These are phyloP conservation scores for Eupithecia centaureata DNA, from an alignment of 2,888 invertebrate genomes.

Conservation along the genomic window DNA sequence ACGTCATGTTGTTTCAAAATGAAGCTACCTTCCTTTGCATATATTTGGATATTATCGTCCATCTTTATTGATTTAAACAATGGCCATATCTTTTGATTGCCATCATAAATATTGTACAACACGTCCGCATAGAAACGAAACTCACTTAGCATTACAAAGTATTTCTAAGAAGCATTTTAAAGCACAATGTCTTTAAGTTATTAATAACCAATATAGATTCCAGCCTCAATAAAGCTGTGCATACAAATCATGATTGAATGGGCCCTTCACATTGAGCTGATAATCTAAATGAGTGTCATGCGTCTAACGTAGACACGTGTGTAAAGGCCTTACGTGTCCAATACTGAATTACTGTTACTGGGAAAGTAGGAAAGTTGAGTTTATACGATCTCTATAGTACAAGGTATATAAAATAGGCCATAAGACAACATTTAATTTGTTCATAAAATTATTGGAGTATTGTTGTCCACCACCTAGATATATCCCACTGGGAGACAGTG, in stretches of 20 bases:
- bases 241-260: conserved; percentile 49
- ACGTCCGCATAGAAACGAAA: conserved; percentile 16
- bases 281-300: conserved; percentile 53
- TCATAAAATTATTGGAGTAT: background rate
- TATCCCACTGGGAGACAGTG: background rate
- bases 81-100: conserved; percentile 13
- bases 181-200: conserved; percentile 26
- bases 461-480: too few species aligned
- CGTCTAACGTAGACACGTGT: conserved; percentile 41
- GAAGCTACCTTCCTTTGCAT: background rate
- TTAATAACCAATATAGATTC: conserved; percentile 59
- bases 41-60: background rate
- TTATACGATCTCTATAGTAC: background rate
- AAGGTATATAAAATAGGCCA: background rate
- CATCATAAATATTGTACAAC: conserved; percentile 17
- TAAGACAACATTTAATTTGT: background rate
- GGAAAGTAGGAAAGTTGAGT: background rate
- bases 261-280: conserved; percentile 49
- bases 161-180: conserved; percentile 25
- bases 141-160: conserved; percentile 16
- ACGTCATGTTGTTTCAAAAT: background rate
- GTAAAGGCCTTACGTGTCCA: conserved; percentile 40
- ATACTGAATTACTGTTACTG: conserved; percentile 1
- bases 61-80: conserved; percentile 7
- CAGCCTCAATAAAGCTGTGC: conserved; percentile 49